Evolutionary conservation across 2,797 vertebrate genomes (phyloP).

Genomic region (Sebastiscus tertius): DNA sequence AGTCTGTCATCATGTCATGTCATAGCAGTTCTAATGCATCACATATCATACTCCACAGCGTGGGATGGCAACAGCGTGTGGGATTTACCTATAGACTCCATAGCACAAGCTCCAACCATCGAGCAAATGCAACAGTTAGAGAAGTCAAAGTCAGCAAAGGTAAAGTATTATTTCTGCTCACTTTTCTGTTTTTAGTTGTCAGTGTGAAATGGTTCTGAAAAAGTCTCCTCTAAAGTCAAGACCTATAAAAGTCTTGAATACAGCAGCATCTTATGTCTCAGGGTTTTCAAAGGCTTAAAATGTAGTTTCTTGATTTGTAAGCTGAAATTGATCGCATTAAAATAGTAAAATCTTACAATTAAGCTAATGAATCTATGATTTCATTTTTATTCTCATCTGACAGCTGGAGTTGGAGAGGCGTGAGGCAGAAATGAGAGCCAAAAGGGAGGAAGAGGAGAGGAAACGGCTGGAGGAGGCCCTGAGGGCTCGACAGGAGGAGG

Average conservation of each 20-base stretch:
- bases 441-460: conserved; percentile 94
- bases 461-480: conserved; percentile 93
- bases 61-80: conserved; percentile 99
- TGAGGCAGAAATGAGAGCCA: conserved; percentile 93
- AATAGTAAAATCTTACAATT: neutral
- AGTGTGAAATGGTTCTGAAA: neutral
- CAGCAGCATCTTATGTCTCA: neutral
- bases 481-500: conserved; percentile 90
- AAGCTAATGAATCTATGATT: neutral
- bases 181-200: neutral
- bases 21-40: neutral
- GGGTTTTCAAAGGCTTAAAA: neutral
- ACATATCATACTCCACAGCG: conserved; percentile 72
- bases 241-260: neutral
- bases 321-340: neutral
- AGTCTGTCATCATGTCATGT: neutral
- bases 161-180: conserved; percentile 48
- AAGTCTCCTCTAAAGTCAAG: neutral
- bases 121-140: conserved; percentile 98
- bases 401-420: conserved; percentile 95
- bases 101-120: conserved; percentile 91
- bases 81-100: conserved; percentile 95
- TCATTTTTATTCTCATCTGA: conserved; percentile 9
- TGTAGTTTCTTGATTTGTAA: neutral
- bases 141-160: conserved; percentile 95